phyloP scores from a whole-genome alignment of 2,113 vertebrate species.

The Tyto alba region DNA sequence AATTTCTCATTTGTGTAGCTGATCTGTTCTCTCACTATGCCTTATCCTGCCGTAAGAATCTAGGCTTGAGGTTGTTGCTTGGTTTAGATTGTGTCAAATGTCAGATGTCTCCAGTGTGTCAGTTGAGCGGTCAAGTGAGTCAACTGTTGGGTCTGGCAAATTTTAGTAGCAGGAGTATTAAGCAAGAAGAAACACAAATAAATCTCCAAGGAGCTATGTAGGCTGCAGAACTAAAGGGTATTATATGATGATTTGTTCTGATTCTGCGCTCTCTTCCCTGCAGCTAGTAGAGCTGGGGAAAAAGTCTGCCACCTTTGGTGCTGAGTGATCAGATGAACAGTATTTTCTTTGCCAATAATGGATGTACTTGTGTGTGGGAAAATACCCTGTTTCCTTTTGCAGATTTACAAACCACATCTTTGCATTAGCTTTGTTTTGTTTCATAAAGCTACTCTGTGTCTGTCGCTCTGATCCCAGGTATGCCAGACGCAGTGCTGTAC shows the following conservation, averaged over 20 bases:
- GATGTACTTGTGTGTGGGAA: background rate
- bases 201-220: background rate
- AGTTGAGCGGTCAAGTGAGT: background rate
- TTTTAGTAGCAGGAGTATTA: background rate
- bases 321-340: background rate
- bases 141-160: background rate
- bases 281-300: background rate
- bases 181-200: background rate
- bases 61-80: background rate
- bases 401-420: background rate
- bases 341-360: background rate
- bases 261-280: background rate
- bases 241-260: background rate
- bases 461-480: conserved; percentile 72
- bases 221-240: background rate
- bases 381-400: background rate
- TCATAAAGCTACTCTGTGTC: background rate
- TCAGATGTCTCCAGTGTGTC: background rate
- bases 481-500: conserved; percentile 83
- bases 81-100: background rate
- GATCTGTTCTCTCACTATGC: background rate
- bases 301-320: background rate
- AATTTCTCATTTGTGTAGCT: background rate
- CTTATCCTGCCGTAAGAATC: background rate
- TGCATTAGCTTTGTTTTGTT: background rate